Conservation (phyloP, 1,140 invertebrate species). For the Temnothorax curvispinosus region DNA sequence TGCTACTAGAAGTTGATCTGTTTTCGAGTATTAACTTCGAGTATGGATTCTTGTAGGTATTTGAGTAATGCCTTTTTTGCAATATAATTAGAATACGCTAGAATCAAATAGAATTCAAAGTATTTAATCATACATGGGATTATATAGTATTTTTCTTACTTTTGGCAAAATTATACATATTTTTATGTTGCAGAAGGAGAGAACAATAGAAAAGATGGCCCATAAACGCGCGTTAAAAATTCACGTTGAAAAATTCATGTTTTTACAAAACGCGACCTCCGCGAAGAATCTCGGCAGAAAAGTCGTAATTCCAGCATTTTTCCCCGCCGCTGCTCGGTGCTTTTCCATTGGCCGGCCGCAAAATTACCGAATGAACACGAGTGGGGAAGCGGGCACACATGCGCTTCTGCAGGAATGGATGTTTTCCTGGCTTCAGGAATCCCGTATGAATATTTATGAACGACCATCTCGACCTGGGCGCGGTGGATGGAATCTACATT, state of each 20-base stretch:
- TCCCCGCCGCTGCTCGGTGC: conserved; percentile 2
- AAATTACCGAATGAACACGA: conserved; percentile 65
- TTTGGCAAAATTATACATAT: neutral
- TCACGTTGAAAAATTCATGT: conserved; percentile 11
- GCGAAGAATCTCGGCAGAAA: conserved; percentile 12
- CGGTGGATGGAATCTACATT: conserved; percentile 72
- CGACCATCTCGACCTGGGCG: conserved; percentile 79
- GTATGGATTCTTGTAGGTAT: no score
- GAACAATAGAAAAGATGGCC: neutral
- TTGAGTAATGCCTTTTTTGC: no score
- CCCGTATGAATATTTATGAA: conserved; percentile 84
- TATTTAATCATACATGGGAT: neutral
- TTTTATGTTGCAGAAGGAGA: neutral
- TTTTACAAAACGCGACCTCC: neutral
- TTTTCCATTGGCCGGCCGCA: conserved; percentile 59
- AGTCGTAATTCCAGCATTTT: conserved; percentile 47
- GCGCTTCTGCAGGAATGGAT: conserved; percentile 76
- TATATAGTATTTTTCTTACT: neutral
- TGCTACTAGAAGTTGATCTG: no score
- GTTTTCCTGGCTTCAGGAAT: conserved; percentile 81
- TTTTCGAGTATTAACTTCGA: no score
- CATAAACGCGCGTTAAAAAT: conserved; percentile 1
- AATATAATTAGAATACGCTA: neutral
- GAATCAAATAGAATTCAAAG: neutral
- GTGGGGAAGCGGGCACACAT: conserved; percentile 43